Percentiles rank a stretch among this genome's conserved stretches.
phyloP scores from a whole-genome alignment of 2,113 vertebrate species.

The Urocynchramus pylzowi region DNA sequence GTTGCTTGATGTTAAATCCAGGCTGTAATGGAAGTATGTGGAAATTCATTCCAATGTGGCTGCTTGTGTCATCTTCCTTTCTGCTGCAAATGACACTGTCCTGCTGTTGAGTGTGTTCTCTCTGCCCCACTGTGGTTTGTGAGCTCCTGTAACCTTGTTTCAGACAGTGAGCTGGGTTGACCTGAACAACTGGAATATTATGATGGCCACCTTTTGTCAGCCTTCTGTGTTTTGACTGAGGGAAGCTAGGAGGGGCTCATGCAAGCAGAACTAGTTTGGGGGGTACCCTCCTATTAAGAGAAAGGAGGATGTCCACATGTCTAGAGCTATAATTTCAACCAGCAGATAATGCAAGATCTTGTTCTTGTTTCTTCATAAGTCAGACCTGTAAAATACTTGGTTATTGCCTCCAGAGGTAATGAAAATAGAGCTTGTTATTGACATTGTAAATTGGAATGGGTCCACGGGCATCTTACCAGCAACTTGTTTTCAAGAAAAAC shows the following conservation, averaged over 20 bases:
- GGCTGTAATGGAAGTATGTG: not conserved
- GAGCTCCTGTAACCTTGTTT: not conserved
- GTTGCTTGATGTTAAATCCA: not conserved
- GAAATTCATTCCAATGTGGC: rapidly evolving
- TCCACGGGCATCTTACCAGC: not conserved
- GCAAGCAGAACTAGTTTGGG: not conserved
- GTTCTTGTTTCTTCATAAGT: not conserved
- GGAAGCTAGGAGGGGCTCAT: not conserved
- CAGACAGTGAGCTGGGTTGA: not conserved
- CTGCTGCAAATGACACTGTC: not conserved
- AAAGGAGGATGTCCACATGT: not conserved
- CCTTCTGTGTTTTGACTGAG: not conserved
- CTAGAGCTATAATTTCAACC: not conserved
- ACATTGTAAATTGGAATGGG: not conserved
- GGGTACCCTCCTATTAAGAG: not conserved
- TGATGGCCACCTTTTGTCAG: not conserved
- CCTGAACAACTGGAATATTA: not conserved
- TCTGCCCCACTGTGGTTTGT: not conserved
- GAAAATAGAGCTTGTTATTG: not conserved
- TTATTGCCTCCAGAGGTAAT: not conserved
- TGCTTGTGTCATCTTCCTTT: not conserved
- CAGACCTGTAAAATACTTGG: not conserved
- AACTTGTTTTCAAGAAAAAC: not conserved
- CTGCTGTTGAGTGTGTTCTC: rapidly evolving
- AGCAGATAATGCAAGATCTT: not conserved